phyloP scores from a whole-genome alignment of 2,888 invertebrate species.

The Peribatodes rhomboidaria region DNA sequence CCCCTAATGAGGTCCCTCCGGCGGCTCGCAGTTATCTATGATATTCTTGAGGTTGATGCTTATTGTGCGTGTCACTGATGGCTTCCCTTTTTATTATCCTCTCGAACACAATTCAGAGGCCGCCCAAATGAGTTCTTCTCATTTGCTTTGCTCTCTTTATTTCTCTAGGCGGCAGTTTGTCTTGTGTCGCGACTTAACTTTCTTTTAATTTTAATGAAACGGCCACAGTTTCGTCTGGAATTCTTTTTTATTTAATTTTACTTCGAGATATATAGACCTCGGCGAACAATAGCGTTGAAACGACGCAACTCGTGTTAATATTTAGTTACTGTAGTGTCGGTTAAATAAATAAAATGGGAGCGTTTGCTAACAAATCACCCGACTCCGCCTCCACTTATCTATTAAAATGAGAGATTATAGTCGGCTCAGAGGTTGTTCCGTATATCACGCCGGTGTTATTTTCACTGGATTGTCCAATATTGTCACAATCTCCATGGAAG shows the following conservation, averaged over 20 bases:
- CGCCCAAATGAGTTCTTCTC: slow-evolving; percentile 84
- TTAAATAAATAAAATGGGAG: slow-evolving; percentile 53
- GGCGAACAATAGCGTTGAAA: slow-evolving; percentile 42
- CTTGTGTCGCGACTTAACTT: slow-evolving; percentile 80
- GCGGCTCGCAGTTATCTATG: slow-evolving; percentile 84
- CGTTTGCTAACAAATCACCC: slow-evolving; percentile 77
- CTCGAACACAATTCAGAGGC: slow-evolving; percentile 86
- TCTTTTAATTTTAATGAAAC: slow-evolving; percentile 79
- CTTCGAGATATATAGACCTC: slow-evolving; percentile 50
- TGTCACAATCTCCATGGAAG: slow-evolving; percentile 81
- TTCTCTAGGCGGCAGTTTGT: slow-evolving; percentile 85
- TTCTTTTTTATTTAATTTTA: slow-evolving; percentile 64
- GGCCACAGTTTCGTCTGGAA: slow-evolving; percentile 59
- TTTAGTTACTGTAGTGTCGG: slow-evolving; percentile 42
- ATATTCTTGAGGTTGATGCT: slow-evolving; percentile 87
- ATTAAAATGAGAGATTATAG: slow-evolving; percentile 86
- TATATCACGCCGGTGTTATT: slow-evolving; percentile 79
- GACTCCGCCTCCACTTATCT: slow-evolving; percentile 84
- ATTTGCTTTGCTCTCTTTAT: slow-evolving; percentile 85
- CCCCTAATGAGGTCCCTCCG: slow-evolving; percentile 85
- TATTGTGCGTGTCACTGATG: slow-evolving; percentile 87
- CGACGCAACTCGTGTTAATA: slow-evolving; percentile 39
- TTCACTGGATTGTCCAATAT: slow-evolving; percentile 86
- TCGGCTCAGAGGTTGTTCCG: slow-evolving; percentile 68
- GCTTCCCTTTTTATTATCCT: slow-evolving; percentile 86